These are phyloP conservation scores for Aurelia sp. DNA, from an alignment of 30 jellyfish, hydroid and myxozoan species.

Conservation along the genomic window DNA sequence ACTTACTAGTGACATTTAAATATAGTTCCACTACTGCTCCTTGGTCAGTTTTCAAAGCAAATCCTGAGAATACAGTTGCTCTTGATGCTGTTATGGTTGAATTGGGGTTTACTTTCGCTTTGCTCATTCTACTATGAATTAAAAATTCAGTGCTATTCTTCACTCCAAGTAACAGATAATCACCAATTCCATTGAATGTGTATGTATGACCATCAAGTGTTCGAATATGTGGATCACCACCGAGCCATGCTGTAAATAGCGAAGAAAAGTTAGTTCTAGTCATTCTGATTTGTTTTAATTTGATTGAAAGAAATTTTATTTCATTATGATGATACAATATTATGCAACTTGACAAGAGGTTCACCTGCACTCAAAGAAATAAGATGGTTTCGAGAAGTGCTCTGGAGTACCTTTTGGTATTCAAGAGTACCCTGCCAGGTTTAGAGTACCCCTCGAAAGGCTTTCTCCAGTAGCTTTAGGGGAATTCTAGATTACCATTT, in stretches of 20 bases:
- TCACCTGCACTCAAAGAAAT: too few relatives aligned
- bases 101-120: constrained; percentile 28
- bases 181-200: constrained; percentile 85
- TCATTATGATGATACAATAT: too few relatives aligned
- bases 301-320: too few relatives aligned
- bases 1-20: constrained; percentile 66
- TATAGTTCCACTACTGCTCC: constrained; percentile 68
- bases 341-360: too few relatives aligned
- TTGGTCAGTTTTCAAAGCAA: constrained; percentile 61
- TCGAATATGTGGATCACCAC: constrained; percentile 80
- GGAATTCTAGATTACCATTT: too few relatives aligned
- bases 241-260: constrained; percentile 40
- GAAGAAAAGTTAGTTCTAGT: too few relatives aligned
- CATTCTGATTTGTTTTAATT: too few relatives aligned
- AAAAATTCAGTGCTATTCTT: constrained; percentile 59
- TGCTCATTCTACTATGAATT: constrained; percentile 76
- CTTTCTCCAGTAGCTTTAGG: too few relatives aligned
- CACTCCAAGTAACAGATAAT: constrained; percentile 39
- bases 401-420: too few relatives aligned
- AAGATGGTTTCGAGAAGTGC: too few relatives aligned
- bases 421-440: too few relatives aligned
- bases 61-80: constrained; percentile 81
- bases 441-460: too few relatives aligned
- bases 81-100: constrained; percentile 34
- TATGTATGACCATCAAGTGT: constrained; percentile 78